A percentile compares a stretch with the other conserved stretches of the same genome.
Evolutionary conservation across 2,888 invertebrate genomes (phyloP).

Genomic region (Neoaliturus tenellus): DNA sequence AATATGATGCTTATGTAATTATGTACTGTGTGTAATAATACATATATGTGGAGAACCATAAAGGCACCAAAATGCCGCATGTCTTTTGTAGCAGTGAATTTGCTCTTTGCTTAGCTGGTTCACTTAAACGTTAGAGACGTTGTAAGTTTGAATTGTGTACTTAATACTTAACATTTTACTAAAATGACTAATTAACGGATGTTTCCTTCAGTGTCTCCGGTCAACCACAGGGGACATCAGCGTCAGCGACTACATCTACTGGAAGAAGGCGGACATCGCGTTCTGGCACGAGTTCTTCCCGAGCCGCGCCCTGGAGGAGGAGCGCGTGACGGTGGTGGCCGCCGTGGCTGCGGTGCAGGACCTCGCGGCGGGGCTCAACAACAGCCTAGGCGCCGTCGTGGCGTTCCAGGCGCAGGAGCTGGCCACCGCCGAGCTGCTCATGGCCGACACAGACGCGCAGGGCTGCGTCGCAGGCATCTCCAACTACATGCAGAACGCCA

Average conservation of each 20-base stretch:
- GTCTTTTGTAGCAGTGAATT: no score
- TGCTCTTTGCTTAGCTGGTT: no score
- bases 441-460: slow-evolving; percentile 23
- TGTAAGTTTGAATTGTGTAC: no score
- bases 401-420: slow-evolving; percentile 28
- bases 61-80: no score
- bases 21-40: no score
- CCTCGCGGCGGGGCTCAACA: background rate
- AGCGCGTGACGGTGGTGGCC: background rate
- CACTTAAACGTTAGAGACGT: no score
- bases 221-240: background rate
- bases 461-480: slow-evolving; percentile 21
- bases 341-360: background rate
- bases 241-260: slow-evolving; percentile 33
- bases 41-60: no score
- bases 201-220: background rate
- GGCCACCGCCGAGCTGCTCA: slow-evolving; percentile 19
- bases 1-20: no score
- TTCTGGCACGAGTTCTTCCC: slow-evolving; percentile 42
- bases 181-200: background rate
- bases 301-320: background rate
- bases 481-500: background rate
- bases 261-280: slow-evolving; percentile 36
- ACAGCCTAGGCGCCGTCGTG: slow-evolving; percentile 7
- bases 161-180: no score